These are phyloP conservation scores for Polydrusus pterygomalis DNA, from an alignment of 2,888 invertebrate species.

Conservation along the genomic window DNA sequence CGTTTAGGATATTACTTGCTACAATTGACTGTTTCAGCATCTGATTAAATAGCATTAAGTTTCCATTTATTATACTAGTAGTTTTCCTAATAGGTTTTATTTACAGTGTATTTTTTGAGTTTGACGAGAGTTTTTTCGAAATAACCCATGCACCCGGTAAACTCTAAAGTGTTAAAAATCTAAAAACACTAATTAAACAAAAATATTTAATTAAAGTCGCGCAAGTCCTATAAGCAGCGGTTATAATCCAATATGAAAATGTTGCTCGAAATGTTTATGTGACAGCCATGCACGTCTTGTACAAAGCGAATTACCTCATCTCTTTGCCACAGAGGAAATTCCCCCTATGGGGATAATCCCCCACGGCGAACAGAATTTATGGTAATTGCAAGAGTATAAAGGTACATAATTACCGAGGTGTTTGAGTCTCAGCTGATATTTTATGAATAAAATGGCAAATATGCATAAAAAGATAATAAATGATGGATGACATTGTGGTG, in stretches of 20 bases:
- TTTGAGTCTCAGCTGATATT: conserved; percentile 3
- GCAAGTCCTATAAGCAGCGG: conserved; percentile 41
- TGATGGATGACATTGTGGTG: too few species aligned
- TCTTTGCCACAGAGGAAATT: conserved; percentile 47
- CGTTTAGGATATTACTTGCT: too few species aligned
- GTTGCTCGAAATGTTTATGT: conserved; percentile 53
- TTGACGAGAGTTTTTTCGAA: too few species aligned
- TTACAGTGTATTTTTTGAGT: too few species aligned
- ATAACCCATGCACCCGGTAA: too few species aligned
- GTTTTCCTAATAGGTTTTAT: too few species aligned
- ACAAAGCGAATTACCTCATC: conserved; percentile 54
- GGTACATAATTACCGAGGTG: conserved; percentile 44
- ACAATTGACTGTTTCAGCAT: too few species aligned
- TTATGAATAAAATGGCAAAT: conserved; percentile 2
- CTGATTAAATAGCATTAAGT: too few species aligned
- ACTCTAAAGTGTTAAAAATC: too few species aligned
- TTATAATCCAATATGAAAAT: conserved; percentile 53
- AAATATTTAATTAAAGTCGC: conserved; percentile 46
- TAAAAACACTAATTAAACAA: neutral
- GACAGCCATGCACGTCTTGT: conserved; percentile 54
- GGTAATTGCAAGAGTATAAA: conserved; percentile 51
- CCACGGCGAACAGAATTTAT: conserved; percentile 48
- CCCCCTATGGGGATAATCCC: conserved; percentile 48
- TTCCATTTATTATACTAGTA: too few species aligned
- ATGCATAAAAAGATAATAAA: neutral